Evolutionary conservation across 2,888 invertebrate species (phyloP).

Genomic region (Caenorhabditis drosophilae): DNA sequence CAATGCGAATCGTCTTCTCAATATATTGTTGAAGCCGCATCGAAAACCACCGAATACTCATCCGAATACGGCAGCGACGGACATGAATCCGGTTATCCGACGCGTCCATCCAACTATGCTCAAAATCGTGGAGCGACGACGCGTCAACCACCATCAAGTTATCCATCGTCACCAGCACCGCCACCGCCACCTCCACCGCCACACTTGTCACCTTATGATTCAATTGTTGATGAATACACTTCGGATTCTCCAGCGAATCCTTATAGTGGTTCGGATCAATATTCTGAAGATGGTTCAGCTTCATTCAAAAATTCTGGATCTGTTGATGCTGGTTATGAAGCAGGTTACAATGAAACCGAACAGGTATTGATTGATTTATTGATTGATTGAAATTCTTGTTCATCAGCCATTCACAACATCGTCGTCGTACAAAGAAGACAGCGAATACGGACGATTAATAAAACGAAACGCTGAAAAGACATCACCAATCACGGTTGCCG

Average conservation of each 20-base stretch:
- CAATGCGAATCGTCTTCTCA: slow-evolving; percentile 31
- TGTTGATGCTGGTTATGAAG: background rate
- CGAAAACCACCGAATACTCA: slow-evolving; percentile 40
- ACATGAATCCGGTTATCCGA: slow-evolving; percentile 48
- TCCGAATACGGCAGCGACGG: slow-evolving; percentile 30
- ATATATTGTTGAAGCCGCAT: slow-evolving; percentile 44
- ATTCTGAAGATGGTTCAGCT: too few relatives aligned
- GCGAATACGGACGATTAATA: slow-evolving; percentile 26
- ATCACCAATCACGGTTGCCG: slow-evolving; percentile 48
- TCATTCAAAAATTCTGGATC: slow-evolving; percentile 18
- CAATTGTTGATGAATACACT: slow-evolving; percentile 17
- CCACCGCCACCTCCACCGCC: slow-evolving; percentile 32
- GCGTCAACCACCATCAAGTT: slow-evolving; percentile 13
- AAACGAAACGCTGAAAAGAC: slow-evolving; percentile 34
- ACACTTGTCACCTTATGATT: too few relatives aligned
- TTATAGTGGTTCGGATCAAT: too few relatives aligned
- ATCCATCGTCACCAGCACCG: slow-evolving; percentile 35
- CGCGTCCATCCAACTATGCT: slow-evolving; percentile 34
- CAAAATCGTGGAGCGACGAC: slow-evolving; percentile 6
- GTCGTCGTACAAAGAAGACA: slow-evolving; percentile 36
- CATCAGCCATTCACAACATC: slow-evolving; percentile 36
- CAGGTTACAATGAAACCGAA: slow-evolving; percentile 32
- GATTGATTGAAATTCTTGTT: background rate
- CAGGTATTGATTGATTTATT: slow-evolving; percentile 1
- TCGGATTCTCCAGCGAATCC: slow-evolving; percentile 30